phyloP scores from a whole-genome alignment of 2,888 invertebrate species.

The Idaea straminata region DNA sequence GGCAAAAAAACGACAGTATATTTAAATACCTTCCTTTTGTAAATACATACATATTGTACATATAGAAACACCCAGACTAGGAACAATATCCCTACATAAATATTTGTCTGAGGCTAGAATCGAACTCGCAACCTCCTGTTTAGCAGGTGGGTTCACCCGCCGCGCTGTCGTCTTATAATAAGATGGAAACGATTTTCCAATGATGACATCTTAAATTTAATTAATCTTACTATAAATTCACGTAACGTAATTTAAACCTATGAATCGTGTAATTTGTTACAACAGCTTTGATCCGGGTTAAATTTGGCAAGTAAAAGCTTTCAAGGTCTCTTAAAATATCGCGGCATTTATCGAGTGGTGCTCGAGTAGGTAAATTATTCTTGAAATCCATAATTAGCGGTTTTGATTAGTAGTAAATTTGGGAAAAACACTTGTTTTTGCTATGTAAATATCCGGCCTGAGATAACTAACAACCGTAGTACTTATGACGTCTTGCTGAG shows the following conservation, averaged over 20 bases:
- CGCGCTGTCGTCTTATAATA: too few relatives aligned
- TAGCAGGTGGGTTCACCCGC: too few relatives aligned
- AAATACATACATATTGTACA: too few relatives aligned
- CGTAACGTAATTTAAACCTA: not conserved
- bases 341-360: slow-evolving; percentile 30
- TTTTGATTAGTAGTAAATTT: not conserved
- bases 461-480: not conserved
- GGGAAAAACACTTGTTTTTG: not conserved
- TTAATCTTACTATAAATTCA: not conserved
- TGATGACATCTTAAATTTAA: not conserved
- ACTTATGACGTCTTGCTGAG: not conserved
- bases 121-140: too few relatives aligned
- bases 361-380: slow-evolving; percentile 3
- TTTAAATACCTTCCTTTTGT: too few relatives aligned
- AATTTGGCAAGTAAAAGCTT: slow-evolving; percentile 6
- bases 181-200: too few relatives aligned
- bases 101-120: too few relatives aligned
- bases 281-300: not conserved
- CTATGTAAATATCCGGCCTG: not conserved
- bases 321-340: slow-evolving; percentile 41
- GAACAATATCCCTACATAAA: too few relatives aligned
- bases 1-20: too few relatives aligned
- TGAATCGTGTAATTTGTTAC: not conserved
- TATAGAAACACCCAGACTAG: too few relatives aligned
- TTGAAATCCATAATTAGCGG: slow-evolving; percentile 1